Evolutionary conservation across 2,113 vertebrate species (phyloP), one percentile per base, ranked within the genome.

Genomic region (Meriones unguiculatus): DNA sequence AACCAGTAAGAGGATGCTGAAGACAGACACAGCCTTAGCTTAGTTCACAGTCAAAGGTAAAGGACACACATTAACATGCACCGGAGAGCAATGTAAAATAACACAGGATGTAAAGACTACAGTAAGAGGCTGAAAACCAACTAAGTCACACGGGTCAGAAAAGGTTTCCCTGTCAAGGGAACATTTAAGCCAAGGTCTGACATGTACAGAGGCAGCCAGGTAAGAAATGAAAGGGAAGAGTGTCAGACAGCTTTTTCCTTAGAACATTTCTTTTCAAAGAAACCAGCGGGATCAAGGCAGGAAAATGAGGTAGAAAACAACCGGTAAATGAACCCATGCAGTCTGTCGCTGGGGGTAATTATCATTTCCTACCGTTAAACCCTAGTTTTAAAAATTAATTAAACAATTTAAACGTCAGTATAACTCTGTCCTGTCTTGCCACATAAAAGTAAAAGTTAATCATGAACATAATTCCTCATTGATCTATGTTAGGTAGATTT

Each of bases 381-480:
- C 41, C 35, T 91, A 78, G 41, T 78, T 93, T 88, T 75, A 94
- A 96, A 96, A 89, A 38, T 76, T 91, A 91, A 91, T 41, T 95
- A 41, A 91, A 77, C 92, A 75, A 25, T 12, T 94, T n/a, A 87
- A 94, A 92, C 28, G 93, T 92, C 76, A 41, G 12, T 82, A 70
- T 92, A 87, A 75, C 9, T 96, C 50, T 82, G 70, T 94, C 80
- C 82, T 92, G 46, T 78, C 88, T 87, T 89, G 52, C 57, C 67
- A 97, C 77, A 87, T 50, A 90, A 92, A 87, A 46, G 64, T 67
- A 96, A 86, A 97, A 96, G 73, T 87, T 96, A 93, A 95, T 93
- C 67, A 97, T 90, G 90, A 95, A n/a, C 14, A 90, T 73, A 96
- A 77, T 88, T 93, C 92, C 86, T 93, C 86, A 54, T 70, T 92